Evolutionary conservation across 2,797 vertebrate species (phyloP), one percentile per base, ranked within the genome.

Genomic region (Myotis findleyi): DNA sequence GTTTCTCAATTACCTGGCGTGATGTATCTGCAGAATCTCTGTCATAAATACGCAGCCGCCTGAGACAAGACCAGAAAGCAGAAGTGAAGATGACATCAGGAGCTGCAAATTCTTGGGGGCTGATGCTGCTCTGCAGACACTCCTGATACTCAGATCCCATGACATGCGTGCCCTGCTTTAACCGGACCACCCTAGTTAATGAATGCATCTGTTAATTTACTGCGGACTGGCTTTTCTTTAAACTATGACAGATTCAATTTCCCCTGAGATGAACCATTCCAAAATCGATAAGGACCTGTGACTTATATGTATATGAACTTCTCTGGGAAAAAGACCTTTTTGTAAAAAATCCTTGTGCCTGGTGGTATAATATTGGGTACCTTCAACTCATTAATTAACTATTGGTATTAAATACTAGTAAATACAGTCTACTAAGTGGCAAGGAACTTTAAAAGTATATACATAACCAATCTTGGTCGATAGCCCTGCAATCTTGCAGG

Each of bases 111-210:
- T 17, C 80, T 83, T 1, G 2, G 38, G 86, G 20, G 71, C 7
- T 94, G 23, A 7, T 92, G 41, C 38, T 83, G 96, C 66, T 89
- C 72, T 44, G 69, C 30, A 49, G 51, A 49, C 6, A 47, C 6
- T 96, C 97, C 84, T 92, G 88, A 93, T 95, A 97, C 96, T 96
- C 92, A 95, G 93, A 97, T 89, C 23, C 95, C 18, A 57, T 30
- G 7, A 97, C 27, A 6, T 82, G 44, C 83, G 82, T 86, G 95
- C 38, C n/a, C 30, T 33, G 7, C 68, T 96, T 96, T 97, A 69
- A 93, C 93, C 83, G 66, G 55, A 94, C 95, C 94, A 13, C 13
- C 53, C 27, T n/a, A 92, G 75, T 82, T 94, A 96, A 92, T 92
- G 76, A 44, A 79, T 90, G 27, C 57, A 72, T 93, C 95, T 95